phyloP scores from a whole-genome alignment of 2,113 vertebrate species.

The Pituophis catenifer region DNA sequence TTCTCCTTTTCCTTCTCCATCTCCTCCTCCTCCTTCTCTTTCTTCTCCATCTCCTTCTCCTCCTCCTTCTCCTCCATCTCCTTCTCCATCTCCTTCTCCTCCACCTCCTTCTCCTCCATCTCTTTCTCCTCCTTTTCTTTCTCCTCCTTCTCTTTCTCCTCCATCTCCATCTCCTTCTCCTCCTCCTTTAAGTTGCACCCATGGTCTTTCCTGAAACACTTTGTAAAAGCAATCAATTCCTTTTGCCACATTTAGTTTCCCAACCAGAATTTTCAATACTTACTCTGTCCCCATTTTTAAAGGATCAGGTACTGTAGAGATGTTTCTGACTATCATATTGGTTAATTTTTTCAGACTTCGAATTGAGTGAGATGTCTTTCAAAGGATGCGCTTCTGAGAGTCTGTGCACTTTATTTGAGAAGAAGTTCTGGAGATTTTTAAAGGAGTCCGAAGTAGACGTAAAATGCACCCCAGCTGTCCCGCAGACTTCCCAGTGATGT shows the following conservation, averaged over 20 bases:
- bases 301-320: background rate
- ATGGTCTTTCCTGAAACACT: no score
- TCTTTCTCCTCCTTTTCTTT: fast-evolving
- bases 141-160: fast-evolving
- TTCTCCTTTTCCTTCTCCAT: no score
- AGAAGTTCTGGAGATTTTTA: fast-evolving
- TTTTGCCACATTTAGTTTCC: background rate
- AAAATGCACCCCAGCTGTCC: background rate
- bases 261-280: background rate
- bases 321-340: background rate
- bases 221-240: background rate
- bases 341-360: background rate
- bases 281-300: background rate
- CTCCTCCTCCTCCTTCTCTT: fast-evolving
- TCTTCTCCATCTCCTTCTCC: no score
- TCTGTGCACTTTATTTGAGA: background rate
- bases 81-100: fast-evolving
- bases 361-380: fast-evolving
- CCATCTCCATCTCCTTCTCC: no score
- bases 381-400: background rate
- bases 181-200: no score
- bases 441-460: fast-evolving
- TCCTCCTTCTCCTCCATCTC: no score
- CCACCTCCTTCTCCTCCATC: no score
- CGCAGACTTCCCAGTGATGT: background rate